Conservation (phyloP, 30 jellyfish, hydroid and myxozoan genomes). For the Aurelia aurita region DNA sequence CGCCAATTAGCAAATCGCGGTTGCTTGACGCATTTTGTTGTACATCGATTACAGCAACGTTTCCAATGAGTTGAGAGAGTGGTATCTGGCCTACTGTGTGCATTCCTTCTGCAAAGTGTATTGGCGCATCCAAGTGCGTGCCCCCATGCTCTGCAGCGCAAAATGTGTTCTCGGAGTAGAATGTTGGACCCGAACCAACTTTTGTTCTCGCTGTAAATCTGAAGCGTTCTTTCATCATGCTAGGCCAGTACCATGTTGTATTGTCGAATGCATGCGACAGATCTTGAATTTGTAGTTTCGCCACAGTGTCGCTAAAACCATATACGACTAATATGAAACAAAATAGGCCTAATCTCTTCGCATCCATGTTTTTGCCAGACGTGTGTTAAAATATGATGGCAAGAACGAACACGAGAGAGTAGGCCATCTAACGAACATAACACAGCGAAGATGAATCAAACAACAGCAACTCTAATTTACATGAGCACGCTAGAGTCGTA, state of each 20-base stretch:
- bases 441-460: too few relatives aligned
- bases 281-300: conserved; percentile 29
- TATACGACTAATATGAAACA: too few relatives aligned
- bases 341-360: too few relatives aligned
- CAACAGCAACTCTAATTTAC: too few relatives aligned
- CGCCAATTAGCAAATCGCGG: conserved; percentile 59
- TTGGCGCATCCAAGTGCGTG: conserved; percentile 93
- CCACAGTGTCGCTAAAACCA: not conserved
- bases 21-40: conserved; percentile 4
- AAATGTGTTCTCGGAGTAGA: conserved; percentile 59
- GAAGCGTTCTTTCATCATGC: conserved; percentile 51
- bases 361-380: too few relatives aligned
- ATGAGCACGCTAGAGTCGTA: too few relatives aligned
- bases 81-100: conserved; percentile 54
- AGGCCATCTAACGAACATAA: too few relatives aligned
- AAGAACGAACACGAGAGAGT: too few relatives aligned
- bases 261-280: conserved; percentile 65
- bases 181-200: conserved; percentile 13
- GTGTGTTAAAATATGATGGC: too few relatives aligned
- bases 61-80: conserved; percentile 47
- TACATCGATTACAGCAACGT: conserved; percentile 54
- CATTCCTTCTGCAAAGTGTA: conserved; percentile 76
- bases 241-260: conserved; percentile 75
- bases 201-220: conserved; percentile 23
- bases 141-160: conserved; percentile 96